A percentile compares a stretch with the other conserved stretches of the same genome.
phyloP scores from a whole-genome alignment of 2,797 vertebrate species.

The Acanthurus lineatus region DNA sequence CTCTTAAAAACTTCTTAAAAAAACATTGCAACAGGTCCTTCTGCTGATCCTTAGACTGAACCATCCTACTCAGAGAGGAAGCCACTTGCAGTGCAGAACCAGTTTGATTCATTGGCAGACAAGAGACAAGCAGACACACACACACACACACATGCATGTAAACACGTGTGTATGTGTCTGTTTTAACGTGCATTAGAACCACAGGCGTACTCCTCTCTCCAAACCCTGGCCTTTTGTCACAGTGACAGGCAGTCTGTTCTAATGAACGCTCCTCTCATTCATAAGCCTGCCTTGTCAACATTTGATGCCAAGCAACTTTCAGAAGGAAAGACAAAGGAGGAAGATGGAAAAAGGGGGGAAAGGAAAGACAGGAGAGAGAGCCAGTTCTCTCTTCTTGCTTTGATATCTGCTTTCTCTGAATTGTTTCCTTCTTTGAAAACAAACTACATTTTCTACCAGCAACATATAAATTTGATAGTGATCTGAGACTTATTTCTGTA shows the following conservation, averaged over 20 bases:
- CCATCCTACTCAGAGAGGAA: conserved; percentile 7
- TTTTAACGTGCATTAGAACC: conserved; percentile 57
- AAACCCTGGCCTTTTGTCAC: conserved; percentile 76
- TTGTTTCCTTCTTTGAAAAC: conserved; percentile 70
- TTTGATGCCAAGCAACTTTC: conserved; percentile 59
- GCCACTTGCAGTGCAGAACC: conserved; percentile 1
- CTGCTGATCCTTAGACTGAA: no score
- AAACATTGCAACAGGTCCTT: neutral
- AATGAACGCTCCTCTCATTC: conserved; percentile 77
- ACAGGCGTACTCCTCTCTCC: conserved; percentile 24
- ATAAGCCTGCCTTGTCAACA: conserved; percentile 72
- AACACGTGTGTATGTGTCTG: conserved; percentile 26
- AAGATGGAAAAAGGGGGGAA: conserved; percentile 2
- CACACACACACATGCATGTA: neutral
- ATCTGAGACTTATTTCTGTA: neutral
- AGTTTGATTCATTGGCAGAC: neutral
- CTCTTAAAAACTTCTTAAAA: neutral
- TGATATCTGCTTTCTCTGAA: conserved; percentile 50
- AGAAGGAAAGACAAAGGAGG: conserved; percentile 8
- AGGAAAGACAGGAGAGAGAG: conserved; percentile 7
- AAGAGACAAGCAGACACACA: conserved; percentile 15
- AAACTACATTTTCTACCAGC: conserved; percentile 18
- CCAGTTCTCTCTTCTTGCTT: conserved; percentile 16
- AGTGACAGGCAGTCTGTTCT: conserved; percentile 79
- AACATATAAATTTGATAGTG: conserved; percentile 21